Evolutionary conservation across 1,140 invertebrate species (phyloP).

Genomic region (Neodiprion fabricii): DNA sequence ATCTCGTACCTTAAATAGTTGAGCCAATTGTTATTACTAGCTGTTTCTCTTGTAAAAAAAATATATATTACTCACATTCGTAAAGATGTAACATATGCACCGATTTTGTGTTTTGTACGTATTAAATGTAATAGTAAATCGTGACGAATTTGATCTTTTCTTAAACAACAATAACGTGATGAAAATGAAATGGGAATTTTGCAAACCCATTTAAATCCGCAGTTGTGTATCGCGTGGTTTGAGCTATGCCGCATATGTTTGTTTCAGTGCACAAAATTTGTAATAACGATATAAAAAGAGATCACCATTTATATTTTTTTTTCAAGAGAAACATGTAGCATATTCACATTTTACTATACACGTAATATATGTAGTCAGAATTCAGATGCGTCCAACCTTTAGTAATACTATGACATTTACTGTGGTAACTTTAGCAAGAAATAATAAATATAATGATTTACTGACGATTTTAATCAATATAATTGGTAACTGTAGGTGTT

Average conservation of each 20-base stretch:
- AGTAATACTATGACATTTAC: slow-evolving; percentile 17
- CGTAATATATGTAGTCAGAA: slow-evolving; percentile 1
- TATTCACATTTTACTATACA: background rate
- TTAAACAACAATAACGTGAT: too few species aligned
- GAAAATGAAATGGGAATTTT: too few species aligned
- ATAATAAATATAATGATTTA: slow-evolving; percentile 24
- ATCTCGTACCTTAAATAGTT: slow-evolving; percentile 44
- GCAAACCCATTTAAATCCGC: too few species aligned
- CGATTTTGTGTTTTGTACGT: too few species aligned
- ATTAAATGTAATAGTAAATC: too few species aligned
- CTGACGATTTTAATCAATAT: background rate
- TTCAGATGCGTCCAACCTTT: background rate
- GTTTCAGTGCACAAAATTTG: too few species aligned
- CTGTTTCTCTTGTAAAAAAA: slow-evolving; percentile 3
- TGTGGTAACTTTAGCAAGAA: slow-evolving; percentile 33
- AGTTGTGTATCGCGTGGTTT: too few species aligned
- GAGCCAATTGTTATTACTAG: slow-evolving; percentile 39
- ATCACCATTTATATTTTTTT: slow-evolving; percentile 6
- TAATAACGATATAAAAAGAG: background rate
- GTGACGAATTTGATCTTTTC: too few species aligned
- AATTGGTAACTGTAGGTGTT: too few species aligned
- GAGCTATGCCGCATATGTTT: too few species aligned
- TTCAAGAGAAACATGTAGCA: background rate
- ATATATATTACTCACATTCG: background rate
- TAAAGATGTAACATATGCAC: background rate